Conservation (phyloP, 2,797 vertebrate species). For the Sparidentex hasta region DNA sequence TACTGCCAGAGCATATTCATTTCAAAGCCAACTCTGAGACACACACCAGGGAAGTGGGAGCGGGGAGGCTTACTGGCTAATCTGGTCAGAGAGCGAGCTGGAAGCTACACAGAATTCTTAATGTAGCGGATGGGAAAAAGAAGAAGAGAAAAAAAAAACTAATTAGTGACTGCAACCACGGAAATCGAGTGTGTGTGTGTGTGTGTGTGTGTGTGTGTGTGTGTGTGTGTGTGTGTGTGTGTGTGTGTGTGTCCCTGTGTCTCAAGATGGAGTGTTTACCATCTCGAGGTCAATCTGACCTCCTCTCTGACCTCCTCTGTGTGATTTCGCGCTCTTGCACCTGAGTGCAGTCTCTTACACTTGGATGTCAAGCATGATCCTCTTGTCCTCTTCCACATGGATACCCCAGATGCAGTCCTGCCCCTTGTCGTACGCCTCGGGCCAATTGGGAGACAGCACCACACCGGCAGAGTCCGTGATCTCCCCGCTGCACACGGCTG, state of each 20-base stretch:
- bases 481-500: constrained; percentile 97
- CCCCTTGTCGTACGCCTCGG: constrained; percentile 96
- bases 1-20: constrained; percentile 83
- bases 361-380: constrained; percentile 94
- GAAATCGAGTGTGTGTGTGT: constrained; percentile 36
- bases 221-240: not conserved
- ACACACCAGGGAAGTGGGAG: constrained; percentile 82
- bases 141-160: constrained; percentile 51
- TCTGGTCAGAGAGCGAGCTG: constrained; percentile 83
- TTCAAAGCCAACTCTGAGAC: constrained; percentile 83
- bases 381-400: constrained; percentile 97
- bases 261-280: constrained; percentile 46
- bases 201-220: not conserved
- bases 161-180: constrained; percentile 71
- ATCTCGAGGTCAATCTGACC: constrained; percentile 52
- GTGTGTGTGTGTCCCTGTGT: constrained; percentile 18
- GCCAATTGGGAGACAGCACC: constrained; percentile 98
- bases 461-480: constrained; percentile 94
- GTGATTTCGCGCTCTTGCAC: constrained; percentile 57
- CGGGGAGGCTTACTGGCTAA: constrained; percentile 83
- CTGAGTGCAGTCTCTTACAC: constrained; percentile 88
- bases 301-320: constrained; percentile 41
- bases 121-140: constrained; percentile 61
- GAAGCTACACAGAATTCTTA: constrained; percentile 81
- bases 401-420: constrained; percentile 99